These are phyloP conservation scores for Ovibos moschatus DNA, from an alignment of 2,113 vertebrate species.

Conservation along the genomic window DNA sequence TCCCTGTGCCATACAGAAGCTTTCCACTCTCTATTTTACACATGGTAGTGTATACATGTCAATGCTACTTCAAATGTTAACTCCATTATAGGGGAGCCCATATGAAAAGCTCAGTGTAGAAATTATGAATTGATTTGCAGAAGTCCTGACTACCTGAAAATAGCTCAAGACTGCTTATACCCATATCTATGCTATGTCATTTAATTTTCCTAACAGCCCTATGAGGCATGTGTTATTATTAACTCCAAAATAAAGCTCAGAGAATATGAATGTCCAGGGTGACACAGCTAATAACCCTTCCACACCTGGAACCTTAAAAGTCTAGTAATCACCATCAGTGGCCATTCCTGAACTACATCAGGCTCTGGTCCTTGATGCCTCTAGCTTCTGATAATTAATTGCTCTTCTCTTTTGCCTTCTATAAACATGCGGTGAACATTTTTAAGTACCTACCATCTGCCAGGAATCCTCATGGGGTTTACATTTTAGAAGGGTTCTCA, in stretches of 20 bases:
- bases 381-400: neutral
- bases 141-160: neutral
- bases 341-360: neutral
- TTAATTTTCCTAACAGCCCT: neutral
- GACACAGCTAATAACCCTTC: neutral
- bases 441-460: neutral
- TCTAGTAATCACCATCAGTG: neutral
- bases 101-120: neutral
- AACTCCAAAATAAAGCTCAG: neutral
- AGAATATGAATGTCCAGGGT: neutral
- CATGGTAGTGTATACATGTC: neutral
- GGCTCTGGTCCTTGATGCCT: neutral
- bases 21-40: neutral
- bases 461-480: neutral
- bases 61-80: neutral
- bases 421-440: neutral
- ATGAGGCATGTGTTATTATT: neutral
- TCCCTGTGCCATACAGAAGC: neutral
- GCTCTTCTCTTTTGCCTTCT: neutral
- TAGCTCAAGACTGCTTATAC: neutral
- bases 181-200: neutral
- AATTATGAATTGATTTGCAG: neutral
- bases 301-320: neutral
- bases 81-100: neutral
- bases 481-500: neutral